Evolutionary conservation across 2,888 invertebrate species (phyloP), one percentile per base, ranked within the genome.

Genomic region (Lasioglossum zephyrum): DNA sequence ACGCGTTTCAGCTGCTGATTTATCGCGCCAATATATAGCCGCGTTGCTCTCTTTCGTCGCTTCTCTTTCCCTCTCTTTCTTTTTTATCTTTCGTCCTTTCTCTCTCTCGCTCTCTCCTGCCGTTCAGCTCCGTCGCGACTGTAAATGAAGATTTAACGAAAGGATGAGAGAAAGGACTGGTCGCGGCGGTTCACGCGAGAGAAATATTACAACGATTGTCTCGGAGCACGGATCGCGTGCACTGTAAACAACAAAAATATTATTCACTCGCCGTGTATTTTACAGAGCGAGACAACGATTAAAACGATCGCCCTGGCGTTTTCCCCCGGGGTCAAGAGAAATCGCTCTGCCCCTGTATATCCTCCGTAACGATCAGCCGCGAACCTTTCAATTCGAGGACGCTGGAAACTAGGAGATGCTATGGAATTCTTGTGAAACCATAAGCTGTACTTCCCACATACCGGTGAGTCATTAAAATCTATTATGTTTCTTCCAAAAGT

Each of bases 1-100:
- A 73, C 85, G 79, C 84, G 84, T 84, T 82, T 82, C 88, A 76
- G 77, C 83, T 66, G 78, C 57, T 84, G 88, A 90, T 90, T 89
- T 84, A 90, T 90, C 82, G 80, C 82, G 72, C 85, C 83, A 82
- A 86, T 88, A 86, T 86, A 84, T 81, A 77, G 76, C 36, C 63
- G 26, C 53, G 49, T 69, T 53, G 41, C 76, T 73, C 73, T 69
- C 63, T 77, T 73, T 75, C 60, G 66, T 36, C 3, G 31, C n/a
- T 63, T 63, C 63, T 6, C 26, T 63, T 31, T 26, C 63, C 2
- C 63, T 31, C 63, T 63, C 63, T 16, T 13, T 63, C 63, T 63
- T 16, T 60, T 60, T n/a, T 26, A 1, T 60, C 1, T 60, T 13
- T 60, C 9, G 4, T 26, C 26, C 57, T 26, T 6, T 60, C 11